phyloP scores from a whole-genome alignment of 1,140 invertebrate genomes.

The Ooceraea biroi region DNA sequence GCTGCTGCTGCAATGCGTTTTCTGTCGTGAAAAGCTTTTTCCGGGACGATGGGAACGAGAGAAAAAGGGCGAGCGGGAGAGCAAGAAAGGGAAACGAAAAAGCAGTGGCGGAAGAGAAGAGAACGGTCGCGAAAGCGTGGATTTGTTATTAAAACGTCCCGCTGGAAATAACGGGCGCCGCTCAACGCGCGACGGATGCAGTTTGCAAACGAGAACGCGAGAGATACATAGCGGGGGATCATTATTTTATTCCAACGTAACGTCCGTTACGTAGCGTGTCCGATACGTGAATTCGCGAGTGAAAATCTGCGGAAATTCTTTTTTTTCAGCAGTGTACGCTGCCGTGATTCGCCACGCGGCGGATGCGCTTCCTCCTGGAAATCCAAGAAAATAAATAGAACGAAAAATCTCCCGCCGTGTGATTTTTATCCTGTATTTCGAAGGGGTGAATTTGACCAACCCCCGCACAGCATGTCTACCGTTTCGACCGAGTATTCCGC shows the following conservation, averaged over 20 bases:
- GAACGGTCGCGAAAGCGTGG: conserved; percentile 41
- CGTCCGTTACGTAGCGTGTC: conserved; percentile 34
- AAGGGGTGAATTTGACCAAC: conserved; percentile 20
- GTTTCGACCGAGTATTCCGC: conserved; percentile 6
- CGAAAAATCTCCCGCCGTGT: conserved; percentile 7
- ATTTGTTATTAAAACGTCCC: conserved; percentile 65
- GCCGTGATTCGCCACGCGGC: not conserved
- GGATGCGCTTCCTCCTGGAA: conserved; percentile 13
- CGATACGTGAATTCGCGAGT: conserved; percentile 35
- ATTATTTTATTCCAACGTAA: conserved; percentile 61
- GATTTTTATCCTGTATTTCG: conserved; percentile 16
- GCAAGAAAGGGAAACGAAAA: not conserved
- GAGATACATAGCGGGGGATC: conserved; percentile 45
- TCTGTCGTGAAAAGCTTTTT: conserved; percentile 52
- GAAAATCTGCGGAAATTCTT: conserved; percentile 45
- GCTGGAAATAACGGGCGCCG: conserved; percentile 49
- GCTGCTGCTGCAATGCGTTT: conserved; percentile 45
- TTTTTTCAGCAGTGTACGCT: no score
- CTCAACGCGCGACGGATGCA: conserved; percentile 48
- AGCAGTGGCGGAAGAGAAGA: not conserved
- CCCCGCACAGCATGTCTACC: not conserved
- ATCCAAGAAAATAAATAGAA: conserved; percentile 20
- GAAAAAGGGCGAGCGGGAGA: not conserved
- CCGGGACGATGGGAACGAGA: not conserved
- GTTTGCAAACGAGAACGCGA: conserved; percentile 60